Base-by-base conservation (phyloP, 2,797 vertebrate species). In the Xiphorhynchus erythropygius region DNA sequence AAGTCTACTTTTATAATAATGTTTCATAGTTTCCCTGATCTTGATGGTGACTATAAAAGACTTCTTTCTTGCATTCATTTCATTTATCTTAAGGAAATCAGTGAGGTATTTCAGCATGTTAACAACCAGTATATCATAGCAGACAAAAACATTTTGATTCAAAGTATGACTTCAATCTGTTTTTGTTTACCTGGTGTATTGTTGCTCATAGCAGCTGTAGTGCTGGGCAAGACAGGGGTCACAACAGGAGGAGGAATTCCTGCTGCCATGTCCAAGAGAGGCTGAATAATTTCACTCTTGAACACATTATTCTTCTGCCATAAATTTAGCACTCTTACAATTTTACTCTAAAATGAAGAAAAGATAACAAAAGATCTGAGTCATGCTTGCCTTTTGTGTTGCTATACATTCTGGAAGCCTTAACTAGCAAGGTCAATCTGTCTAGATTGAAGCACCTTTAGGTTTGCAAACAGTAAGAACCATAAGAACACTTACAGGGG, bases 301-400 rank as follows among this genome's bases (percentile, higher is more conserved):
- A 99, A 99, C 46, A 99, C 99, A 2, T 98, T 99, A 96, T 99
- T 99, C 98, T 99, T 99, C 97, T 99, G 99, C 99, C 99, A 99
- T 52, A 99, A 98, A 96, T 99, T 99, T 75, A 99, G 98, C n/a
- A 99, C 99, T 96, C 99, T 98, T 80, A 99, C 99, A 69, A 99
- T 99, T 98, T 99, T 99, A 97, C 99, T 99, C 99, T 99, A 97
- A 47, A 98, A 96, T 73, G n/a, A 96, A 91, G 41, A 95, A 95
- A 94, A 22, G 64, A 67, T 44, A 87, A 96, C 28, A 85, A 8
- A 84, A 88, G 3, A 67, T 21, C 41, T 25, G 4, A 87, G 65
- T 89, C 33, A 89, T 18, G 18, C 18, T 64, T 74, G 46, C 41
- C 57, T 92, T 63, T 62, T 44, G 75, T 76, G 28, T 33, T 84